phyloP scores from a whole-genome alignment of 2,888 invertebrate species.

The Zaprionus bogoriensis region DNA sequence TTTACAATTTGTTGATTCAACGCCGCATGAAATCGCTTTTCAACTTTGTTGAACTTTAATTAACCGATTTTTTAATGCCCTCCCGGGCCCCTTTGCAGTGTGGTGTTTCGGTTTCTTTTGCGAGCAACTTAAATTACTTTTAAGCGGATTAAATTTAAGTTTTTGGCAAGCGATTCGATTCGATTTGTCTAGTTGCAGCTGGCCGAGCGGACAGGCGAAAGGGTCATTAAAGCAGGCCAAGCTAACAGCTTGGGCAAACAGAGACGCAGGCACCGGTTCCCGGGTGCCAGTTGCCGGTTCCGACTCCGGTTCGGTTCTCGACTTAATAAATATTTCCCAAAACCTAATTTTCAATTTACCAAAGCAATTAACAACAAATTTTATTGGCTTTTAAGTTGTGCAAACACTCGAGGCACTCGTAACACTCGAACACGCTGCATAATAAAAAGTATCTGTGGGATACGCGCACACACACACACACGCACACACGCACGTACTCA shows the following conservation, averaged over 20 bases:
- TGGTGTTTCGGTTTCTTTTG: not conserved
- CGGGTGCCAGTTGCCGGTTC: not conserved
- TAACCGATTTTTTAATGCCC: conserved; percentile 60
- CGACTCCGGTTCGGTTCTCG: conserved; percentile 15
- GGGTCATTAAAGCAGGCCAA: conserved; percentile 67
- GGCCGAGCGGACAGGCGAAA: conserved; percentile 35
- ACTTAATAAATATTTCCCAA: conserved; percentile 53
- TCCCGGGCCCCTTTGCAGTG: not conserved
- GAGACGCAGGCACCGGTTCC: not conserved
- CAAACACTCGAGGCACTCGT: conserved; percentile 69
- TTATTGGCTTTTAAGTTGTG: conserved; percentile 76
- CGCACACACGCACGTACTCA: conserved; percentile 7
- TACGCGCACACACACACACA: conserved; percentile 23
- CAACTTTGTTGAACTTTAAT: conserved; percentile 76
- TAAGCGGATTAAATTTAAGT: conserved; percentile 67
- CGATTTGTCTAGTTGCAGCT: conserved; percentile 64
- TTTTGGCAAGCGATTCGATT: conserved; percentile 67
- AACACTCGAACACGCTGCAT: conserved; percentile 35
- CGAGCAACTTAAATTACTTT: conserved; percentile 64
- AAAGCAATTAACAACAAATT: conserved; percentile 74
- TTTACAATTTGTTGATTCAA: conserved; percentile 77
- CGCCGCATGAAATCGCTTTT: conserved; percentile 76
- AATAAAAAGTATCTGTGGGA: conserved; percentile 56
- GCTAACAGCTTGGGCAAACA: conserved; percentile 68
- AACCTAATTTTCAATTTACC: conserved; percentile 78